These are phyloP conservation scores for Cotesia typhae DNA, from an alignment of 1,140 invertebrate genomes.

Conservation along the genomic window DNA sequence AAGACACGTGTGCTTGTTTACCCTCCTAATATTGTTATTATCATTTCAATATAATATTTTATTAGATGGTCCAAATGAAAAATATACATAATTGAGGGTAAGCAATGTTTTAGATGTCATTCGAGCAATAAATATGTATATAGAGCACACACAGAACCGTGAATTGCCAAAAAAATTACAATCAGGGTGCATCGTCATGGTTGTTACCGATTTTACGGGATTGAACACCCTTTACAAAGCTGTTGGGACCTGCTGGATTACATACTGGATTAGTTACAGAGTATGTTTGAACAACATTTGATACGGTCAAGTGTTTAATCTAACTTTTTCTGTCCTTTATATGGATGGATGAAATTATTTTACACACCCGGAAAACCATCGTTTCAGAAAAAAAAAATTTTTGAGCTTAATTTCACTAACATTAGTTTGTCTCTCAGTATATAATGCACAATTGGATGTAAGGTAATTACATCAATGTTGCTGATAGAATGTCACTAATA, in stretches of 20 bases:
- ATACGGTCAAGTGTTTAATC: slow-evolving; percentile 58
- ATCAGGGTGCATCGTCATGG: slow-evolving; percentile 53
- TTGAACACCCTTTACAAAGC: slow-evolving; percentile 46
- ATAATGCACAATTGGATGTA: background rate
- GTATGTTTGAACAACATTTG: slow-evolving; percentile 48
- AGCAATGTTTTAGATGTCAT: background rate
- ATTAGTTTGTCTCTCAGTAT: background rate
- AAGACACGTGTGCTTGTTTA: slow-evolving; percentile 57
- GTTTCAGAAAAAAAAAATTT: no score
- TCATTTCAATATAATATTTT: background rate
- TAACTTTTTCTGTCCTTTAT: no score
- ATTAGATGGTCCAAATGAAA: background rate
- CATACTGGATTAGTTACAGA: slow-evolving; percentile 58
- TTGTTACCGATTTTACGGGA: slow-evolving; percentile 59
- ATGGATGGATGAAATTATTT: no score
- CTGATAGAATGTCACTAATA: slow-evolving; percentile 1
- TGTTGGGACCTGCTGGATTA: slow-evolving; percentile 58
- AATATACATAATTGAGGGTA: background rate
- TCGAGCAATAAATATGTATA: background rate
- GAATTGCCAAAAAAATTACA: slow-evolving; percentile 36
- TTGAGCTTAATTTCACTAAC: no score
- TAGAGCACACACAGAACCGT: no score
- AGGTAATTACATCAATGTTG: slow-evolving; percentile 22
- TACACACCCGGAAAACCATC: no score
- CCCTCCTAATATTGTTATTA: slow-evolving; percentile 12